Evolutionary conservation across 2,888 invertebrate species (phyloP).

Genomic region (Hoplodrina ambigua): DNA sequence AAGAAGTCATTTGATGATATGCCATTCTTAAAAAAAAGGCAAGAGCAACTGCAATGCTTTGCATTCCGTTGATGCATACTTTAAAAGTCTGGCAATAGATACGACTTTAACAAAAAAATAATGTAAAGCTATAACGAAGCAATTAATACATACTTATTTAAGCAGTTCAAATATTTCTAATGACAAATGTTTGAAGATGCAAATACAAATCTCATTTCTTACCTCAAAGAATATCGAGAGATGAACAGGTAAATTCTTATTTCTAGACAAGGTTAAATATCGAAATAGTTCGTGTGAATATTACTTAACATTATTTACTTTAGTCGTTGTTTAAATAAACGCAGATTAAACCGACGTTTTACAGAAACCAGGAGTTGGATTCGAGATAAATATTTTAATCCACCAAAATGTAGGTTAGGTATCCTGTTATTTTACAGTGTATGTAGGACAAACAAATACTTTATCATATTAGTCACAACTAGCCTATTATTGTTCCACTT

Average conservation of each 20-base stretch:
- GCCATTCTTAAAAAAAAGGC: no score
- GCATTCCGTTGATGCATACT: background rate
- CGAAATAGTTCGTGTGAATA: constrained; percentile 39
- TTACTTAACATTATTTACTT: constrained; percentile 34
- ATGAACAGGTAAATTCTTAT: constrained; percentile 18
- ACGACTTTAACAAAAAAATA: no score
- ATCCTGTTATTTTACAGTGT: constrained; percentile 5
- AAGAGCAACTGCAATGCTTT: background rate
- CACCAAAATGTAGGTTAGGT: constrained; percentile 1
- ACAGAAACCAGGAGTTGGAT: constrained; percentile 21
- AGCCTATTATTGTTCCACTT: no score
- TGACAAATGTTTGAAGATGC: no score
- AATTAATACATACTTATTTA: no score
- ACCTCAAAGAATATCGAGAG: background rate
- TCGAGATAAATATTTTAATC: background rate
- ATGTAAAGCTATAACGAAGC: no score
- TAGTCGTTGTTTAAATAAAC: constrained; percentile 19
- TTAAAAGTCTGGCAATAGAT: background rate
- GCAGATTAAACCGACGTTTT: constrained; percentile 11
- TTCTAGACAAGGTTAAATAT: constrained; percentile 29
- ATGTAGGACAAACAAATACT: constrained; percentile 12
- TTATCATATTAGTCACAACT: background rate
- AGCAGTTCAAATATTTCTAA: background rate
- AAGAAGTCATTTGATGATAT: no score
- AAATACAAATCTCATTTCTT: background rate